Base-by-base conservation (phyloP, 2,113 vertebrate genomes). In the Microcebus ravelobensis region DNA sequence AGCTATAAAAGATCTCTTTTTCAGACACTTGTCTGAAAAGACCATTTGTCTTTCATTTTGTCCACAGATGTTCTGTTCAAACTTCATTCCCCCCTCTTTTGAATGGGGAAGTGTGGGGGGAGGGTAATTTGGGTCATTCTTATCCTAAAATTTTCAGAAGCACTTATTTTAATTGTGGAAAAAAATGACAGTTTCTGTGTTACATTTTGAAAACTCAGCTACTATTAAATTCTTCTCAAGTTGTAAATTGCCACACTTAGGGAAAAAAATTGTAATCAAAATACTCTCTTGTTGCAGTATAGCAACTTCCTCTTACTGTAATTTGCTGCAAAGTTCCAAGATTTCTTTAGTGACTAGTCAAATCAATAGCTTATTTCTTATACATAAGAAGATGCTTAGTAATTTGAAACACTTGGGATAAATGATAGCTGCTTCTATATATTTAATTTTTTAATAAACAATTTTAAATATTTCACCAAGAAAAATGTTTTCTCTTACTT, bases 161-260 rank as follows among this genome's bases (percentile, higher is more conserved):
- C 95, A 93, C 70, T 98, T 97, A 94, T 96, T 97, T 94, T 96
- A 97, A 95, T 31, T 97, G 95, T 86, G 90, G 97, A 96, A 87
- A 83, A 98, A 98, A 98, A 98, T 87, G 88, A 77, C 63, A 98
- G 50, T 95, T 96, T 97, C 95, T 97, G 89, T 95, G 1, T 81
- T 91, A 9, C 96, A 97, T 98, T 98, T 97, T 98, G 97, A 97
- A 96, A 97, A 90, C 93, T 98, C 93, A 63, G 93, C 97, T 98
- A 97, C 93, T 97, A 97, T 97, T 95, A 98, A 97, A 88, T 98
- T 98, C 96, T 98, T 97, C 96, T 97, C 94, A 98, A 98, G 94
- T 87, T 98, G 84, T 81, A 98, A 97, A 97, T 97, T 98, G 96
- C 97, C 76, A 90, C 65, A 96, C 34, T 88, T 96, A 96, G 9